Evolutionary conservation across 2,888 invertebrate genomes (phyloP), one percentile per base, ranked within the genome.

Genomic region (Apodemia duryi): DNA sequence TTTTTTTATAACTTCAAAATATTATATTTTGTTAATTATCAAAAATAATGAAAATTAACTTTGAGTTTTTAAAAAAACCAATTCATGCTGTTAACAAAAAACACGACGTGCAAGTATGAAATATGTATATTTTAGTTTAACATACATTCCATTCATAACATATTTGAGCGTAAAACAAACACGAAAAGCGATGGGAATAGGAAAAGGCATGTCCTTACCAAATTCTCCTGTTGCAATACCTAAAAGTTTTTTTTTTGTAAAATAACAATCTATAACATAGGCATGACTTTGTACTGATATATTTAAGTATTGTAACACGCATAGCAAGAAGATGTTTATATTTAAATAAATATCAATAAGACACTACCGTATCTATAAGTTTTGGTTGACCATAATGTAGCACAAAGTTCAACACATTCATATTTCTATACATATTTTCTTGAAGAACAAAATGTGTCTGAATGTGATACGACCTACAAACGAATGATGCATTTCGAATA

Each of bases 151-250:
- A 46, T 46, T 46, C 46, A 46, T 46, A 46, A 46, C 46, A 46
- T 43, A 46, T 13, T 13, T 28, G 32, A 32, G 57, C 57, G 10
- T 5, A 57, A 57, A 13, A 46, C 46, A 57, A 29, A 57, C 57
- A 57, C 57, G 28, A 29, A 57, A 57, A 57, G 57, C 57, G 10
- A 57, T 9, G 52, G 52, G 10, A 57, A 57, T 57, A 57, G 57
- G 57, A 57, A 57, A 32, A 11, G 10, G 32, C 6, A 29, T 57
- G 32, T 57, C 57, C 57, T 57, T 57, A 57, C 57, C 54, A 54
- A 54, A 54, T 29, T 54, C 11, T 54, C 54, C 54, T 54, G 54
- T 54, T 54, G 54, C 54, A 54, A 54, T 54, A 54, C 54, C 54
- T 54, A 54, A 54, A 49, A 43, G 46, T 62, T 62, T 43, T 41